Conservation (phyloP, 1,140 invertebrate genomes). For the Idris sp. region DNA sequence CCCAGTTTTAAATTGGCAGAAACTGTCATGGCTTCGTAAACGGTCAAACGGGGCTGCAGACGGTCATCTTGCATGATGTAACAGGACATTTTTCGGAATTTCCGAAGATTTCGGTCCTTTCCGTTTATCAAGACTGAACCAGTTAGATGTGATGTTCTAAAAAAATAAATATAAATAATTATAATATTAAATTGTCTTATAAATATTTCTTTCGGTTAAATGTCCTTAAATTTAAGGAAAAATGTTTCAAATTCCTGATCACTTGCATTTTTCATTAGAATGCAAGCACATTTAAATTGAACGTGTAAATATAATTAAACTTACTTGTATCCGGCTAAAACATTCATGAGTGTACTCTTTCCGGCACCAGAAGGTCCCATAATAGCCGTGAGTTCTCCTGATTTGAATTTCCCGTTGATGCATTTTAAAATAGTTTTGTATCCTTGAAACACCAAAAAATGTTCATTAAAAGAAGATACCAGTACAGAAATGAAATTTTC, state of each 20-base stretch:
- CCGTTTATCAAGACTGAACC: slow-evolving; percentile 91
- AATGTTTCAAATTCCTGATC: too few species aligned
- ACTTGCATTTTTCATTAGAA: too few species aligned
- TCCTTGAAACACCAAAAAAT: slow-evolving; percentile 68
- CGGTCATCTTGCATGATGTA: slow-evolving; percentile 99
- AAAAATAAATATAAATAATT: too few species aligned
- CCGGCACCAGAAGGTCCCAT: slow-evolving; percentile 97
- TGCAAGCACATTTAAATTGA: background rate
- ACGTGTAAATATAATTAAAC: slow-evolving; percentile 65
- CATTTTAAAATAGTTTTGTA: slow-evolving; percentile 90
- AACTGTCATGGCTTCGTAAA: slow-evolving; percentile 92
- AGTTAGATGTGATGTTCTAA: slow-evolving; percentile 85
- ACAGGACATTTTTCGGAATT: slow-evolving; percentile 94
- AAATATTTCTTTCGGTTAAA: too few species aligned
- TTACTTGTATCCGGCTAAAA: slow-evolving; percentile 93
- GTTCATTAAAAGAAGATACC: background rate
- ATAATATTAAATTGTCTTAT: too few species aligned
- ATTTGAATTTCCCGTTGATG: slow-evolving; percentile 89
- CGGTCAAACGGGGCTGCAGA: slow-evolving; percentile 88
- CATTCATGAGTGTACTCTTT: slow-evolving; percentile 95
- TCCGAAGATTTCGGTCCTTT: slow-evolving; percentile 88
- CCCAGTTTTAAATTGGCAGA: slow-evolving; percentile 95
- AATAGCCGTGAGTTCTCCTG: slow-evolving; percentile 91
- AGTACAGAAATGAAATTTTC: too few species aligned
- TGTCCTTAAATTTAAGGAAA: too few species aligned